Percentiles rank a stretch among this genome's conserved stretches.
phyloP scores from a whole-genome alignment of 35 echinoderm and acorn worm genomes.

The Apostichopus californicus region DNA sequence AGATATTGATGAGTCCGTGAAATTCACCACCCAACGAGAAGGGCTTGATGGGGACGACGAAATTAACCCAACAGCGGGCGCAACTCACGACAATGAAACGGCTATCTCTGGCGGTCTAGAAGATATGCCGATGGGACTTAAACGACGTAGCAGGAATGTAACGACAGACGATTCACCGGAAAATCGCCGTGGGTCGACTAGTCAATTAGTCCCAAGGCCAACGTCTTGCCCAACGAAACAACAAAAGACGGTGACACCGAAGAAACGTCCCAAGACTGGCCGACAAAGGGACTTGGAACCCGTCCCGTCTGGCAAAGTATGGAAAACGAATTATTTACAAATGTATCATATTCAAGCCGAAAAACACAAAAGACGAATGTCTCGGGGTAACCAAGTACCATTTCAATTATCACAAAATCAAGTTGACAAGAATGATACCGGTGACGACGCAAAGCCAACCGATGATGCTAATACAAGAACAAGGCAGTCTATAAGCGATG shows the following conservation, averaged over 20 bases:
- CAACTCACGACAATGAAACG: background rate
- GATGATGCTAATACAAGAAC: background rate
- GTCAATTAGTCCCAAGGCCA: slow-evolving; percentile 14
- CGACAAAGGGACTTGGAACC: background rate
- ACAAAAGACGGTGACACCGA: slow-evolving; percentile 20
- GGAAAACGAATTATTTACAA: slow-evolving; percentile 65
- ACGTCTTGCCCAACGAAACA: slow-evolving; percentile 44
- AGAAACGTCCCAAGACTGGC: slow-evolving; percentile 34
- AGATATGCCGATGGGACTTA: background rate
- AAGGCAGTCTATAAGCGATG: background rate
- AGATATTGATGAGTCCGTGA: background rate
- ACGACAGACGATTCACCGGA: background rate
- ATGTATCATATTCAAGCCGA: slow-evolving; percentile 72
- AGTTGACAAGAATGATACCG: background rate
- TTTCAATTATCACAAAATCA: background rate
- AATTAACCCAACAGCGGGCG: background rate
- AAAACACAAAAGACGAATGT: slow-evolving; percentile 73
- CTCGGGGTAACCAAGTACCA: background rate
- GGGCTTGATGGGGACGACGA: background rate
- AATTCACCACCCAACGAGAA: background rate
- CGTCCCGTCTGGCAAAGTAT: slow-evolving; percentile 59
- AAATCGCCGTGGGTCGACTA: background rate
- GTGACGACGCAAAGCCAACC: background rate
- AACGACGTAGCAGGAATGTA: background rate
- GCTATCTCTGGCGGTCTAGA: background rate